A percentile compares a stretch with the other conserved stretches of the same genome.
These are phyloP conservation scores for Odocoileus virginianus DNA, from an alignment of 2,113 vertebrate species.

Conservation along the genomic window DNA sequence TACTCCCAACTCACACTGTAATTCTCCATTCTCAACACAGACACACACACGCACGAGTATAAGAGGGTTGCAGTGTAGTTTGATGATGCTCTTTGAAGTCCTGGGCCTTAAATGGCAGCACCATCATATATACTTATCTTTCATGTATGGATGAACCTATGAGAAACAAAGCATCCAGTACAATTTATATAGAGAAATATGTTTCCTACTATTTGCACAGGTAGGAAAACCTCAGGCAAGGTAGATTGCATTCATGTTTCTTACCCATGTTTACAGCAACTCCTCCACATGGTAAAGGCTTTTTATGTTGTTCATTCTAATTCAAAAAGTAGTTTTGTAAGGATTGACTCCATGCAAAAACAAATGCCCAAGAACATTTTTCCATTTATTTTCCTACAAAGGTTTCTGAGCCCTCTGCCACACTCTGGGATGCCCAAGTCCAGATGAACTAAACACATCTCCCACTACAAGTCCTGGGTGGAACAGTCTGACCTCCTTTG, in stretches of 20 bases:
- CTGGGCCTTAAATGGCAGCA: background rate
- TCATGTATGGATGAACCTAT: background rate
- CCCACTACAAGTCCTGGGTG: background rate
- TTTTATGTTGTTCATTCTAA: background rate
- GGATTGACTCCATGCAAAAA: background rate
- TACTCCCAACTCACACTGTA: background rate
- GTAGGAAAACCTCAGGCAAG: background rate
- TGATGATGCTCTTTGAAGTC: background rate
- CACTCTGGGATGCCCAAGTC: background rate
- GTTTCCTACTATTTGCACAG: background rate
- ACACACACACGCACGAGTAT: background rate
- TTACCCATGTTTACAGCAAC: background rate
- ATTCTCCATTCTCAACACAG: background rate
- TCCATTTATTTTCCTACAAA: background rate
- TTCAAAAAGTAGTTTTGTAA: background rate
- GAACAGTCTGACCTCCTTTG: background rate
- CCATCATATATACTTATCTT: background rate
- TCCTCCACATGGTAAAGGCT: background rate
- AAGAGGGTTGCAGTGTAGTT: background rate
- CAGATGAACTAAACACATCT: background rate
- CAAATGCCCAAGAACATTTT: background rate
- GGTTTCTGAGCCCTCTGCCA: background rate
- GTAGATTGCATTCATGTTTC: background rate
- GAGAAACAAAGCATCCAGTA: background rate
- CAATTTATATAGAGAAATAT: background rate